phyloP scores from a whole-genome alignment of 2,113 vertebrate species.

The Oostethus manadensis region DNA sequence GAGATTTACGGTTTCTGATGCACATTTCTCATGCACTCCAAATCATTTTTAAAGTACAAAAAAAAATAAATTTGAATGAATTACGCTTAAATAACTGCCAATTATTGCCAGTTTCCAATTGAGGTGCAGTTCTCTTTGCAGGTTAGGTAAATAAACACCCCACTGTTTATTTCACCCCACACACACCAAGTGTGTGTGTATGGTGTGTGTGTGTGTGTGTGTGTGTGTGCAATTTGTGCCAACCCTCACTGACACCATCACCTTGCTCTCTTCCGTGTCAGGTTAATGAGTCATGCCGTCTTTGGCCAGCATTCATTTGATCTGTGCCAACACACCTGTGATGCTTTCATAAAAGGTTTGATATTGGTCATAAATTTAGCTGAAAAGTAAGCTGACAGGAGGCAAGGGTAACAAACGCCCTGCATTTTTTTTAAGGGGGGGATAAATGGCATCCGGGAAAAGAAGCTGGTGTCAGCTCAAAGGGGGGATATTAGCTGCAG shows the following conservation, averaged over 20 bases:
- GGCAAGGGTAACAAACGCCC: neutral
- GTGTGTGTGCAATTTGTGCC: too few relatives aligned
- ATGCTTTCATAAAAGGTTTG: neutral
- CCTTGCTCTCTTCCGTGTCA: slow-evolving; percentile 46
- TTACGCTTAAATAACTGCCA: too few relatives aligned
- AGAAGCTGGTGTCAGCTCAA: slow-evolving; percentile 25
- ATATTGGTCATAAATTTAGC: neutral
- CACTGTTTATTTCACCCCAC: too few relatives aligned
- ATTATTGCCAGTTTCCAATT: too few relatives aligned
- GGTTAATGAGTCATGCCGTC: slow-evolving; percentile 64
- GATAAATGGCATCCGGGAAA: slow-evolving; percentile 15
- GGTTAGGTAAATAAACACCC: too few relatives aligned
- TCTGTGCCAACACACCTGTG: slow-evolving; percentile 49
- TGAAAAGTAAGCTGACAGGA: neutral
- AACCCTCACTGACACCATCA: slow-evolving; percentile 9
- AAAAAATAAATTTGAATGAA: too few relatives aligned
- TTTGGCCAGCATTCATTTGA: slow-evolving; percentile 44
- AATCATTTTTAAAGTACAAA: too few relatives aligned
- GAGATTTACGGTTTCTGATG: too few relatives aligned
- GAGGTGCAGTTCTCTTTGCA: too few relatives aligned
- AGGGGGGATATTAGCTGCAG: slow-evolving; percentile 15
- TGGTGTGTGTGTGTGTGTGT: too few relatives aligned
- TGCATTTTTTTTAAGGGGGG: neutral
- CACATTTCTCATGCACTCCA: too few relatives aligned
- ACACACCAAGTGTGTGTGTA: too few relatives aligned